These are phyloP conservation scores for Homalodisca vitripennis DNA, from an alignment of 1,140 invertebrate species.

Conservation along the genomic window DNA sequence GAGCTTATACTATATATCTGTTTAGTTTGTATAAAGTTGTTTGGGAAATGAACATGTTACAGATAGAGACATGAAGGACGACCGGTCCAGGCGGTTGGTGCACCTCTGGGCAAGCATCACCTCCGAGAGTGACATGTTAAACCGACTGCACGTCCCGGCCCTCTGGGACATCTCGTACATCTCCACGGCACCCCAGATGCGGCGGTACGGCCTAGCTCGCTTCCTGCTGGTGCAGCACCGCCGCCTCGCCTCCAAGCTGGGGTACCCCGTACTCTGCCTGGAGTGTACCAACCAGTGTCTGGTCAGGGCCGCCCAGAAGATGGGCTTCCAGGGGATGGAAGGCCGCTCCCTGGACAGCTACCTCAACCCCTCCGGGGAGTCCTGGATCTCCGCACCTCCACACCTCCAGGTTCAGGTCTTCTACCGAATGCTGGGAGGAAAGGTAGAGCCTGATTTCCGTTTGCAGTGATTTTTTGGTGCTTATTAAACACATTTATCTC, in stretches of 20 bases:
- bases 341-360: neutral
- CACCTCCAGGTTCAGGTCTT: too few species aligned
- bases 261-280: neutral
- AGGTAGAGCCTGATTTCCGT: too few species aligned
- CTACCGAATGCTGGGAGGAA: too few species aligned
- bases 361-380: neutral
- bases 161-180: neutral
- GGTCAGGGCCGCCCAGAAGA: neutral
- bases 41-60: neutral
- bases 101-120: neutral
- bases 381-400: neutral
- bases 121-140: neutral
- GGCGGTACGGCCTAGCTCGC: neutral
- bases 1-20: neutral
- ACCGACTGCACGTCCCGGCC: neutral
- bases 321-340: neutral
- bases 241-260: neutral
- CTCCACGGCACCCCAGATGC: neutral
- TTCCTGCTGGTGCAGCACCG: neutral
- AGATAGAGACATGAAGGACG: neutral
- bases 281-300: neutral
- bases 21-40: neutral
- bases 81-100: neutral
- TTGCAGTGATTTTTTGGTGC: too few species aligned
- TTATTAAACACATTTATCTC: too few species aligned